Conservation (phyloP, 1,140 invertebrate genomes). For the Dreissena rostriformis region DNA sequence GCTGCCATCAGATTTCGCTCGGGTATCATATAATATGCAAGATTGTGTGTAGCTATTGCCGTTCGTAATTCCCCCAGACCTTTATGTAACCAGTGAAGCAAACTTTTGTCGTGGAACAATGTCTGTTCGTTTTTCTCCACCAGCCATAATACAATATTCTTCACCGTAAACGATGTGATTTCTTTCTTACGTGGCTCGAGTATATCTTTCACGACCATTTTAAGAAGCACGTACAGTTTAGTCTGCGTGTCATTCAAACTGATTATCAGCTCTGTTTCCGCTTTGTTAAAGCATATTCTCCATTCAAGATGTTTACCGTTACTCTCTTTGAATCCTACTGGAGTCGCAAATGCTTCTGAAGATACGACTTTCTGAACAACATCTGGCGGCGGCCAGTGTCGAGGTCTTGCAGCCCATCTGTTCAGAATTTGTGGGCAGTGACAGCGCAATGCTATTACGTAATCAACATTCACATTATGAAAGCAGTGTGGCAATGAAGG, state of each 20-base stretch:
- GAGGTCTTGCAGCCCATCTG: background rate
- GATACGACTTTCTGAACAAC: background rate
- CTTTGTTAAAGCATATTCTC: conserved; percentile 10
- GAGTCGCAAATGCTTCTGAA: background rate
- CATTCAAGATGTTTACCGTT: background rate
- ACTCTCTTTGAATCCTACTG: background rate
- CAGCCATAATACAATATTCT: conserved; percentile 1
- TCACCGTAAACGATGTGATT: background rate
- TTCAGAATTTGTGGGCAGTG: no score
- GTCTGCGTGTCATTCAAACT: background rate
- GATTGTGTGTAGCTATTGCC: no score
- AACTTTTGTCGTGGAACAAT: background rate
- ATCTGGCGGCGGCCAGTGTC: conserved; percentile 4
- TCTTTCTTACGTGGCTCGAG: background rate
- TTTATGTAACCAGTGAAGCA: no score
- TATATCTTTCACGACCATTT: background rate
- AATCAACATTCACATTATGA: background rate
- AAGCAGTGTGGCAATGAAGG: no score
- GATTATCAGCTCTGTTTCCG: background rate
- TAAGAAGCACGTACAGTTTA: conserved; percentile 12
- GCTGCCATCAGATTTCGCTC: no score
- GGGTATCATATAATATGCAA: no score
- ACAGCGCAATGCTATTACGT: background rate
- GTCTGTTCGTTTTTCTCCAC: background rate
- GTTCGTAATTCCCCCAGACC: no score